Conservation (phyloP, 2,113 vertebrate genomes). For the Oxygymnocypris stewartii region DNA sequence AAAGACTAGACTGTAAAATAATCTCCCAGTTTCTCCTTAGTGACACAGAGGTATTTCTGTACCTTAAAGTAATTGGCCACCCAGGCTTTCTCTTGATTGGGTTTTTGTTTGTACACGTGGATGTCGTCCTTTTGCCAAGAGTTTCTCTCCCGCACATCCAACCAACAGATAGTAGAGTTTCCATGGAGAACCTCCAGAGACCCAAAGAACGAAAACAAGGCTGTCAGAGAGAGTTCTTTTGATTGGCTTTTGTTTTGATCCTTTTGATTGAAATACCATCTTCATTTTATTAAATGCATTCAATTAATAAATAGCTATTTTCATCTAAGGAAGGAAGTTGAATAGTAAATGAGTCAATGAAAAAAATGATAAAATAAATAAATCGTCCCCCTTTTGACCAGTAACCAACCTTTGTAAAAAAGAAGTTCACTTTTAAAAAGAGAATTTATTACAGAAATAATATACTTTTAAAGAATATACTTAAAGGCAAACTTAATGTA, state of each 20-base stretch:
- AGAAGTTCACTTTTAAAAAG: neutral
- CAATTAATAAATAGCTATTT: neutral
- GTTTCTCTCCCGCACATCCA: conserved; percentile 19
- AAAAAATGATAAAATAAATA: too few relatives aligned
- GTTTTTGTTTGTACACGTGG: conserved; percentile 63
- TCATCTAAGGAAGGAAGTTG: neutral
- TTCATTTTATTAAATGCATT: neutral
- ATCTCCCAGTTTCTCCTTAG: conserved; percentile 64
- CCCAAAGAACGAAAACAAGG: conserved; percentile 1
- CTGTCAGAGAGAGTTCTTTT: conserved; percentile 17
- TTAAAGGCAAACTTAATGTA: neutral
- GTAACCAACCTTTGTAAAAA: neutral
- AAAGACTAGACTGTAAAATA: conserved; percentile 59
- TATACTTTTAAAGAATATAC: neutral
- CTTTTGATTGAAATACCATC: neutral
- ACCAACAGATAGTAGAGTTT: conserved; percentile 44
- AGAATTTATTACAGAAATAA: neutral
- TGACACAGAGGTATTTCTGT: conserved; percentile 69
- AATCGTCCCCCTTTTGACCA: too few relatives aligned
- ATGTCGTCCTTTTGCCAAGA: conserved; percentile 65
- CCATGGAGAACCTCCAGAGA: conserved; percentile 36
- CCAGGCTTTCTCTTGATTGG: conserved; percentile 73
- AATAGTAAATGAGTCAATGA: neutral
- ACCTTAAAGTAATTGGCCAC: conserved; percentile 80
- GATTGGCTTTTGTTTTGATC: neutral